A percentile compares a stretch with the other conserved stretches of the same genome.
These are phyloP conservation scores for Pteria penguin DNA, from an alignment of 2,888 invertebrate genomes.

Conservation along the genomic window DNA sequence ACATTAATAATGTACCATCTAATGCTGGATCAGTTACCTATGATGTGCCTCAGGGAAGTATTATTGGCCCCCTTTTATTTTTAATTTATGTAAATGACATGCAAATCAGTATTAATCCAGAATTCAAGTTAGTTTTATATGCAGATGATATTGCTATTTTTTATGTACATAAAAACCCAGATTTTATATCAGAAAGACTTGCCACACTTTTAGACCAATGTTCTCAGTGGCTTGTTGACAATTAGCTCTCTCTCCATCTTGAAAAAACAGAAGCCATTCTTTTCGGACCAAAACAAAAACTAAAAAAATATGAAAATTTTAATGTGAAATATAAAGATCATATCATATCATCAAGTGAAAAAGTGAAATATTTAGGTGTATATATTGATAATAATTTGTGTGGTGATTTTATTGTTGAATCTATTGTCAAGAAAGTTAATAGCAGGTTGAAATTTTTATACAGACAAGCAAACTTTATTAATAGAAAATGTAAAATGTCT, in stretches of 20 bases:
- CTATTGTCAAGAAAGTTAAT: too few species aligned
- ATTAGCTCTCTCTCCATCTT: neutral
- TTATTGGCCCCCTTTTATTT: neutral
- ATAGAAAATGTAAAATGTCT: too few species aligned
- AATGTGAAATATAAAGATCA: too few species aligned
- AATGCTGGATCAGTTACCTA: neutral
- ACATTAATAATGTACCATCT: too few species aligned
- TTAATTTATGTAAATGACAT: too few species aligned
- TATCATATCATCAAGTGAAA: neutral
- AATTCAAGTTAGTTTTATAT: too few species aligned
- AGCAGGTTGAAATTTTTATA: too few species aligned
- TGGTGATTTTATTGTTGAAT: slow-evolving; percentile 5
- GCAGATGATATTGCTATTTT: slow-evolving; percentile 21
- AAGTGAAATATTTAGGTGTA: slow-evolving; percentile 8
- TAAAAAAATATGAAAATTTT: too few species aligned
- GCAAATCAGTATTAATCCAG: neutral
- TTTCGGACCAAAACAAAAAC: too few species aligned
- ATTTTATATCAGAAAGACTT: neutral
- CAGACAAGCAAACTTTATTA: too few species aligned
- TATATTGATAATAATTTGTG: neutral
- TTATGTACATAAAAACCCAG: neutral
- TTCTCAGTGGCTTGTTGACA: neutral
- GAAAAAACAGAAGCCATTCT: neutral
- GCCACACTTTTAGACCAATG: neutral
- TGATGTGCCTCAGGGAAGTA: slow-evolving; percentile 16